Evolutionary conservation across 2,113 vertebrate species (phyloP), one percentile per base, ranked within the genome.

Genomic region (Spea multiplicata): DNA sequence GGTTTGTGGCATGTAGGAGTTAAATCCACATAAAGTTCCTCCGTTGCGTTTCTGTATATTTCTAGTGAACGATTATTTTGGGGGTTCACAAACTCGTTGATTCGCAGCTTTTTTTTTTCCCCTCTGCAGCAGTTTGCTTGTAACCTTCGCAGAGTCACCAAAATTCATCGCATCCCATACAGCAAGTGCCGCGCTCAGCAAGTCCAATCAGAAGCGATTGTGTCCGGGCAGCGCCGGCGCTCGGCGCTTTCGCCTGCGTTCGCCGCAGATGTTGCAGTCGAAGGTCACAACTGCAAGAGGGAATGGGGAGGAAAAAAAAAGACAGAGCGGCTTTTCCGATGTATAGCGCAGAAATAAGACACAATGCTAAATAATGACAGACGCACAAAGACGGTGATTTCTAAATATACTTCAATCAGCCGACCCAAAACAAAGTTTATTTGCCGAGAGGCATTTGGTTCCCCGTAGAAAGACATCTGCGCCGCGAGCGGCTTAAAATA

Each of bases 181-280:
- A 71, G 68, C 46, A 65, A 78, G 57, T 71, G 59, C 13, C 68
- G 9, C 64, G 53, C 68, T 79, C 77, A 79, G 77, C 77, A 73
- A 57, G 61, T 79, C 57, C 77, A 79, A 79, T 79, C 77, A 78
- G 77, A 66, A 62, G 30, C 61, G 45, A 79, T 79, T 79, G 77
- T 79, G 77, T 79, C 77, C 77, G 49, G 44, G 49, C 16, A 8
- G 61, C 47, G 68, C 30, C 45, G 76, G 57, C 62, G 77, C 49
- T 12, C 14, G 4, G 47, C 70, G 4, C 44, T 52, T 13, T 64
- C 17, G n/a, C 69, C 8, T 44, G 52, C 49, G 44, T 66, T 66
- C 30, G 6, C n/a, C 73, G 77, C 77, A 79, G 77, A 69, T 79
- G 77, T 57, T 45, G 55, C 70, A 44, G 62, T 79, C 77, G 66